Evolutionary conservation across 1,140 invertebrate genomes (phyloP), one percentile per base, ranked within the genome.

Genomic region (Drosophila malerkotliana): DNA sequence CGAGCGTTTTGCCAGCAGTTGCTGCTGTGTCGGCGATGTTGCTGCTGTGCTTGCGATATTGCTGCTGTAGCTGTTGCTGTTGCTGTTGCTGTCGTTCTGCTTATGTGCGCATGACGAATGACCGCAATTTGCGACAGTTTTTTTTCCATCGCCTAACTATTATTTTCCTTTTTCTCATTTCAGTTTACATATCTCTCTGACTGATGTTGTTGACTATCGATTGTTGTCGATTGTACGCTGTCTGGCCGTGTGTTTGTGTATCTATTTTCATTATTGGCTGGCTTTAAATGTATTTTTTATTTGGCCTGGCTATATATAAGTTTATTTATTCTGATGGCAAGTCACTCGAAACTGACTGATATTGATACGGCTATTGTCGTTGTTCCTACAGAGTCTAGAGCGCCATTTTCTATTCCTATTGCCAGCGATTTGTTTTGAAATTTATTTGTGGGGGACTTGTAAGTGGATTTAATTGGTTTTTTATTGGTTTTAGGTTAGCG

Each of bases 61-160:
- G 30, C 30, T 68, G 18, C 63, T 56, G 37, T 6, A 10, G 34
- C 34, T 37, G 72, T n/a, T 28, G 26, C 26, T 54, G 44, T 57
- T 52, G 51, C 15, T 51, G 44, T 55, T 47, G 69, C 64, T 37
- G 76, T 60, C 77, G 87, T 88, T 83, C 79, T 90, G 88, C 88
- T 90, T 54, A 88, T 90, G 77, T 90, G 88, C 88, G 88, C 88
- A 90, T 90, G 88, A 90, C 88, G 88, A 90, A 90, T 90, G 87
- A 90, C 88, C 88, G 88, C 83, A 90, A 90, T 90, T 88, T 88
- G 83, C 84, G 83, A 88, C 84, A 88, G 81, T 88, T 88, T 88
- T 68, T 74, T 74, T 53, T 74, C 58, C 28, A 49, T 59, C 63
- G 63, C 32, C 60, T 63, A 59, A 51, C 34, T 69, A 67, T 72